Conservation (phyloP, 2,797 vertebrate genomes). For the Gymnothorax reevesii region DNA sequence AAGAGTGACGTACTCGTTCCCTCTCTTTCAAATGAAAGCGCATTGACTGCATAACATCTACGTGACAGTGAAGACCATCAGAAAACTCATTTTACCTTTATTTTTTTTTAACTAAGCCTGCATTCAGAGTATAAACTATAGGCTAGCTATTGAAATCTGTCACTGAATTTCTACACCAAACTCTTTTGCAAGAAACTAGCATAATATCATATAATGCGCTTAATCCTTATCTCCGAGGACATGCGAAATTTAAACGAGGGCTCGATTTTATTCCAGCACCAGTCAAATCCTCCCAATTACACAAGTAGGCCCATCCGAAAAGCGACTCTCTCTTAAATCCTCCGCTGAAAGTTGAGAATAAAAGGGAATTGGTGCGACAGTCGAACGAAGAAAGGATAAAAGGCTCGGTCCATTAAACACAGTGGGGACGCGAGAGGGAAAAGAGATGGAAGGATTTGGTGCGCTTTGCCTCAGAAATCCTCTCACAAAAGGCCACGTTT, state of each 20-base stretch:
- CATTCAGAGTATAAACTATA: background rate
- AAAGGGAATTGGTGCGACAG: background rate
- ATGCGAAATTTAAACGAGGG: background rate
- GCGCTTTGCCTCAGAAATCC: conserved; percentile 4
- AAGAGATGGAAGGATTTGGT: conserved; percentile 1
- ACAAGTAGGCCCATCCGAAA: background rate
- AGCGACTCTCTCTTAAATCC: background rate
- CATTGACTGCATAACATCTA: background rate
- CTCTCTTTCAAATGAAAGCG: background rate
- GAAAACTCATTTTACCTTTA: background rate
- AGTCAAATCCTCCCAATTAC: background rate
- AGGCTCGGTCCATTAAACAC: conserved; percentile 8
- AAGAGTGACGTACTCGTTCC: background rate
- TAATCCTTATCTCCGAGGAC: background rate
- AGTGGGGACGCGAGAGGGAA: background rate
- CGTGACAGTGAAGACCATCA: background rate
- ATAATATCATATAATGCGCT: background rate
- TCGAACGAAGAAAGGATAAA: background rate
- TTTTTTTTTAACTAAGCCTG: background rate
- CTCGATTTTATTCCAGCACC: background rate
- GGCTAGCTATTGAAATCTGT: background rate
- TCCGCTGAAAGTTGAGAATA: background rate
- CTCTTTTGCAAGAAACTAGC: background rate
- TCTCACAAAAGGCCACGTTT: conserved; percentile 11
- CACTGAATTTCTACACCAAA: background rate